Evolutionary conservation across 2,113 vertebrate species (phyloP).

Genomic region (Ochotona princeps): DNA sequence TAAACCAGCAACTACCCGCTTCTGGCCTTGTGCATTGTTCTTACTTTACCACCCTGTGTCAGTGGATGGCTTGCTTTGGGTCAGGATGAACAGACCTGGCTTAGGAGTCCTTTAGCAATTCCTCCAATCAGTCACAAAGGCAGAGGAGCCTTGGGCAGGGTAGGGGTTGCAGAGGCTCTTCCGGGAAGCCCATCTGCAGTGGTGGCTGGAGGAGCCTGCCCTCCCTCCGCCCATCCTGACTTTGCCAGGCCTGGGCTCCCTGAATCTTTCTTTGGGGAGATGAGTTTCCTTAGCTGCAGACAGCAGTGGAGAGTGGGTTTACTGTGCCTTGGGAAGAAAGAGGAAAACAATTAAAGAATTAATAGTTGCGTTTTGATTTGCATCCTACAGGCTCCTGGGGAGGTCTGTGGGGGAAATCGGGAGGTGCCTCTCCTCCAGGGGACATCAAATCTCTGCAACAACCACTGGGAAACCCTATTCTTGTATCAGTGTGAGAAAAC

Average conservation of each 20-base stretch:
- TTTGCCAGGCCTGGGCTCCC: neutral
- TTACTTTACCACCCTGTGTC: too few species aligned
- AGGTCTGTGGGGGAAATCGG: slow-evolving; percentile 19
- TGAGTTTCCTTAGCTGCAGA: neutral
- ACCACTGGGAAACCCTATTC: neutral
- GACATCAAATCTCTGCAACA: neutral
- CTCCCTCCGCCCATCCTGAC: neutral
- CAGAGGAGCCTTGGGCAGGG: too few species aligned
- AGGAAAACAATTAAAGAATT: slow-evolving; percentile 60
- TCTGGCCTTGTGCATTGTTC: too few species aligned
- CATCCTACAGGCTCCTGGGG: neutral
- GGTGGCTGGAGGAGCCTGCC: neutral
- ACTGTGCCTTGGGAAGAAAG: slow-evolving; percentile 36
- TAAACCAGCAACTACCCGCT: too few species aligned
- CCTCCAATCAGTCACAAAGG: neutral
- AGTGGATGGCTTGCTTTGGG: too few species aligned
- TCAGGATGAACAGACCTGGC: too few species aligned
- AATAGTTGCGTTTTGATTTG: slow-evolving; percentile 69
- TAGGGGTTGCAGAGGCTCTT: too few species aligned
- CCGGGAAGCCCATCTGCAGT: neutral
- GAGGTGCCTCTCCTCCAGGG: neutral
- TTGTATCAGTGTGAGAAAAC: neutral
- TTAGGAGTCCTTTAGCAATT: too few species aligned
- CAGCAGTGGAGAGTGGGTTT: neutral
- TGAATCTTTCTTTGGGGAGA: neutral